Evolutionary conservation across 2,888 invertebrate genomes (phyloP).

Genomic region (Nomada ferruginata): DNA sequence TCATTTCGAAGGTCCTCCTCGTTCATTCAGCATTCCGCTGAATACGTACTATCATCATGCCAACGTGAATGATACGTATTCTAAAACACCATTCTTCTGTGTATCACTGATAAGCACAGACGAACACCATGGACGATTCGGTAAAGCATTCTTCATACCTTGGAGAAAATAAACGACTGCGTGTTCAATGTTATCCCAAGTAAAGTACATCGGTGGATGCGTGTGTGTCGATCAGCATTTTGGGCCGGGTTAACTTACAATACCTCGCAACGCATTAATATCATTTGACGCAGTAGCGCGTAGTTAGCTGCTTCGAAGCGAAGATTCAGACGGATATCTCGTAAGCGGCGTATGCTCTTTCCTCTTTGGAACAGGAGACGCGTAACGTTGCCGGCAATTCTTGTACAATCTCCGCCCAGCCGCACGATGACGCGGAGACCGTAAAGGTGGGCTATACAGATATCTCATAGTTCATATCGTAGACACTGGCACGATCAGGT

Average conservation of each 20-base stretch:
- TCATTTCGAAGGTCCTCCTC: slow-evolving; percentile 10
- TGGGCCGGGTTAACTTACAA: slow-evolving; percentile 56
- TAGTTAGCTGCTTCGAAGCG: slow-evolving; percentile 46
- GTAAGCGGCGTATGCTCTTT: slow-evolving; percentile 64
- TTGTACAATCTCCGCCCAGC: slow-evolving; percentile 79
- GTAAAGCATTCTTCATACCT: slow-evolving; percentile 8
- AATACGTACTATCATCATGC: slow-evolving; percentile 19
- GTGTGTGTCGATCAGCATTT: slow-evolving; percentile 20
- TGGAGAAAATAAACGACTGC: slow-evolving; percentile 21
- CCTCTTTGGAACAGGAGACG: slow-evolving; percentile 60
- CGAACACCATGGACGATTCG: slow-evolving; percentile 1
- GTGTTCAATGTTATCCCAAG: slow-evolving; percentile 8
- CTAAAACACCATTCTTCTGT: background rate
- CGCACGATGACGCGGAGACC: slow-evolving; percentile 77
- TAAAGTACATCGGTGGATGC: slow-evolving; percentile 18
- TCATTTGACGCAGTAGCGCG: slow-evolving; percentile 31
- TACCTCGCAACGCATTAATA: slow-evolving; percentile 44
- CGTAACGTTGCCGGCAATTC: slow-evolving; percentile 65
- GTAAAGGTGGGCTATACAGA: slow-evolving; percentile 90
- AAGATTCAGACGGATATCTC: slow-evolving; percentile 75
- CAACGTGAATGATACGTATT: slow-evolving; percentile 15
- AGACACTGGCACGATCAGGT: slow-evolving; percentile 94
- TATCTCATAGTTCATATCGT: slow-evolving; percentile 98
- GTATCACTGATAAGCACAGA: too few species aligned
- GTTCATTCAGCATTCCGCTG: slow-evolving; percentile 15